Evolutionary conservation across 2,113 vertebrate genomes (phyloP), one percentile per base, ranked within the genome.

Genomic region (Eclectus roratus): DNA sequence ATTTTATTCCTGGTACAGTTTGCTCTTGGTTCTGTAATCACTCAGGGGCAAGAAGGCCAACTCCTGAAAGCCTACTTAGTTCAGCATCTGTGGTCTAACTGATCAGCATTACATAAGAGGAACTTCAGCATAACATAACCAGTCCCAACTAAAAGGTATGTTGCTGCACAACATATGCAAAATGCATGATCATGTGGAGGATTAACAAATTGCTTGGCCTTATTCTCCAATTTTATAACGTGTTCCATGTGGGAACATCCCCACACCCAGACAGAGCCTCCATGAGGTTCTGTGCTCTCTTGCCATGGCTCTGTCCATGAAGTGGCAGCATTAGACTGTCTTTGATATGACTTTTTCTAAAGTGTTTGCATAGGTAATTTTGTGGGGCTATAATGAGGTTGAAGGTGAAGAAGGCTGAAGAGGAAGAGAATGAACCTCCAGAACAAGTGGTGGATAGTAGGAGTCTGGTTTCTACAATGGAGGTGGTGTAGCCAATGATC

Each of bases 121-220:
- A 92, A 71, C 41, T 94, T 88, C 71, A 90, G 91, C 61, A 28
- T 49, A 71, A 89, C 31, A 68, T 87, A 91, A 85, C 76, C 1
- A 13, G 79, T 94, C 91, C 94, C 90, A 94, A 46, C 61, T 94
- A 91, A 94, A 95, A 96, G 91, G 63, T 89, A 91, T 4, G 3
- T 72, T 87, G 77, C 91, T 92, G 80, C 69, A 85, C 87, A 89
- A 69, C 94, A 90, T 92, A 96, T 95, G 85, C 39, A 79, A 88
- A 93, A 83, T 90, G n/a, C 35, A 91, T 19, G 64, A 84, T 74
- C 74, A 58, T 90, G 46, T 18, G 5, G 88, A 88, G 79, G 63
- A 88, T 90, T 88, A 96, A 88, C 72, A 95, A 93, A 94, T 81
- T 86, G 4, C 52, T 96, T 96, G 90, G 88, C 88, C 28, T 93